Evolutionary conservation across 2,888 invertebrate species (phyloP), one percentile per base, ranked within the genome.

Genomic region (Eupithecia vulgata): DNA sequence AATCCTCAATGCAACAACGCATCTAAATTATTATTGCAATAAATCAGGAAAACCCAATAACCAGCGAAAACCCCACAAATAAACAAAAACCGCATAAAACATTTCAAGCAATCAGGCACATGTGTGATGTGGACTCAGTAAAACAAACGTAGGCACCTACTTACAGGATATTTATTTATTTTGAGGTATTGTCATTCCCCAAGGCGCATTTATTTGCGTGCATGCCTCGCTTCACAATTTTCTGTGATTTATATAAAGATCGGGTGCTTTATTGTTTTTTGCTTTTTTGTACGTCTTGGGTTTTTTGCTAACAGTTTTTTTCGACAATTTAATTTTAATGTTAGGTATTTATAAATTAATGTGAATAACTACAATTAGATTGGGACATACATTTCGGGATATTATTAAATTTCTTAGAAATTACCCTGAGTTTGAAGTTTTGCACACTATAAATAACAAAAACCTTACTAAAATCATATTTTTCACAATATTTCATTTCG

Each of bases 191-290:
- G 91, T 90, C 89, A 75, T 86, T 89, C 92, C 91, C 92, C 83
- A 81, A 85, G 89, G 90, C 87, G 86, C 87, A 87, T 92, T 92
- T 92, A 91, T 93, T 91, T 91, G 90, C 85, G 85, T 87, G 84
- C 83, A 87, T 90, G 91, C 89, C 80, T 86, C 86, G 85, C 78
- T 87, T 84, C 83, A 80, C 87, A 88, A 86, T 88, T 82, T 85
- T 74, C 81, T 87, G 87, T 90, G 90, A 92, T 90, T 91, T 90
- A 87, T 83, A 79, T 74, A 69, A 37, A 61, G 61, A 76, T 74
- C 71, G 73, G 70, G 70, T 72, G 42, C 57, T 79, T 79, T 81
- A 3, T 30, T 30, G 30, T 30, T 3, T n/a, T 1, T 1, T 30
- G 30, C 30, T 30, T 30, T n/a, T 81, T 77, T 73, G 17, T 40